These are phyloP conservation scores for Carlito syrichta DNA, from an alignment of 2,113 vertebrate species.

Conservation along the genomic window DNA sequence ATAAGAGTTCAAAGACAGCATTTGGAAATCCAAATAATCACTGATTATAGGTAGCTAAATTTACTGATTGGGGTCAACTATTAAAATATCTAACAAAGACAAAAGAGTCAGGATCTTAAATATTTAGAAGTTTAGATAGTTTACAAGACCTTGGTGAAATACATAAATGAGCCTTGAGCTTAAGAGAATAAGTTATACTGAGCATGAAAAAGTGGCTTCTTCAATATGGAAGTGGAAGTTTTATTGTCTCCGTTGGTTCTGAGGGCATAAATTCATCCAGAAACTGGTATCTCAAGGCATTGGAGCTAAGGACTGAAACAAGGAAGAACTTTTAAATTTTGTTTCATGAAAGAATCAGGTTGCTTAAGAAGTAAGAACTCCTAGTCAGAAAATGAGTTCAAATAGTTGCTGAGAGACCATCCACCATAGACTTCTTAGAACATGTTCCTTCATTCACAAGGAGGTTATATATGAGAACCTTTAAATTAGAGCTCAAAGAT, in stretches of 20 bases:
- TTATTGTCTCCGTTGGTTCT: neutral
- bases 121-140: neutral
- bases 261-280: neutral
- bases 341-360: neutral
- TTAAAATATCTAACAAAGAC: neutral
- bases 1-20: neutral
- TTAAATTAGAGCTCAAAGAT: neutral
- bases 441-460: neutral
- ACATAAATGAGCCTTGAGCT: neutral
- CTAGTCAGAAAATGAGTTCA: neutral
- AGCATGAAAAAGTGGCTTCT: neutral
- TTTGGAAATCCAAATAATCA: neutral
- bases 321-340: neutral
- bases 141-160: neutral
- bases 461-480: neutral
- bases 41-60: neutral
- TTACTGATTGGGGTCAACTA: neutral
- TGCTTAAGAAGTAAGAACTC: neutral
- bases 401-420: neutral
- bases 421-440: neutral
- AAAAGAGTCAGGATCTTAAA: neutral
- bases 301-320: neutral
- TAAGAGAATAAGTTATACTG: neutral
- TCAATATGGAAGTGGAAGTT: neutral
- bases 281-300: neutral